Evolutionary conservation across 2,113 vertebrate species (phyloP).

Genomic region (Laticauda colubrina): DNA sequence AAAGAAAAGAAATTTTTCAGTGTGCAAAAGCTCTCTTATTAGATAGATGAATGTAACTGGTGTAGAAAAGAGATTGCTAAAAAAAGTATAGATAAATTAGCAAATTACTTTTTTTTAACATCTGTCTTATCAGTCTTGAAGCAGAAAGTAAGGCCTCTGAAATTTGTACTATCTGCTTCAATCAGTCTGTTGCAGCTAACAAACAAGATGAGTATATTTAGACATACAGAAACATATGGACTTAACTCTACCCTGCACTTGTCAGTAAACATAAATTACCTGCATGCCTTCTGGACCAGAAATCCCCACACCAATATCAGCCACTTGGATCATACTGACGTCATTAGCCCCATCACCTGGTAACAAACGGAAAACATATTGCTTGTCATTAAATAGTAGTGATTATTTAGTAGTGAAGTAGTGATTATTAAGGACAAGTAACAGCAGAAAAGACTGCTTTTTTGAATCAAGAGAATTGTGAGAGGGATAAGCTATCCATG

Average conservation of each 20-base stretch:
- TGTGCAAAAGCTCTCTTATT: background rate
- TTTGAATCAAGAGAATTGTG: background rate
- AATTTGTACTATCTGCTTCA: constrained; percentile 6
- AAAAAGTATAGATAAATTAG: background rate
- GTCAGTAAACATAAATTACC: constrained; percentile 67
- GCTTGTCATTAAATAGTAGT: constrained; percentile 5
- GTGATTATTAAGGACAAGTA: constrained; percentile 18
- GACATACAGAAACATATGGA: background rate
- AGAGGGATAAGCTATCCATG: background rate
- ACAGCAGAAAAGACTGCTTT: constrained; percentile 19
- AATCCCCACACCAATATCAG: constrained; percentile 96
- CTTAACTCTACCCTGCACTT: background rate
- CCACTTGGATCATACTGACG: constrained; percentile 99
- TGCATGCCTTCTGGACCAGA: constrained; percentile 99
- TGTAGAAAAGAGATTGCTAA: background rate
- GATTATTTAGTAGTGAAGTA: constrained; percentile 22
- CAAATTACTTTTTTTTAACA: background rate
- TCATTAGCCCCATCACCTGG: constrained; percentile 97
- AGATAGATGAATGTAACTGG: background rate
- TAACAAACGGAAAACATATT: constrained; percentile 46
- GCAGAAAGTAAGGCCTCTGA: constrained; percentile 9
- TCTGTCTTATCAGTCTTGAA: background rate
- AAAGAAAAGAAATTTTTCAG: background rate
- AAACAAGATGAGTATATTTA: constrained; percentile 3
- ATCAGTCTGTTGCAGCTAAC: background rate